phyloP scores from a whole-genome alignment of 2,888 invertebrate species.

The Nomada flava region DNA sequence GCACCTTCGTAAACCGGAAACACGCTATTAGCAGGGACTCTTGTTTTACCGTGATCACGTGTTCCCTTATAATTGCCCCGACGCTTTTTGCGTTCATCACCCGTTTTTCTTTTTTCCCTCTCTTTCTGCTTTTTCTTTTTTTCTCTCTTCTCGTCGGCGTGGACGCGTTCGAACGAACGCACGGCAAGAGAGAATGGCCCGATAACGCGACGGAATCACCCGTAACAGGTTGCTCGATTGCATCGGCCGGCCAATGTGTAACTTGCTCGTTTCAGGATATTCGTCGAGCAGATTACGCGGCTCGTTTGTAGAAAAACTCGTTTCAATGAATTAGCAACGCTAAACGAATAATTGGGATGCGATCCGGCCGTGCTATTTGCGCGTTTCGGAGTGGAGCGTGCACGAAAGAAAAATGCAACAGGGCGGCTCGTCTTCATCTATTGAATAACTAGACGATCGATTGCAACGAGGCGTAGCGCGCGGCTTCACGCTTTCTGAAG shows the following conservation, averaged over 20 bases:
- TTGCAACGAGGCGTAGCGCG: slow-evolving; percentile 63
- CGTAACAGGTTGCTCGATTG: slow-evolving; percentile 40
- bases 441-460: slow-evolving; percentile 69
- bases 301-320: background rate
- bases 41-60: slow-evolving; percentile 59
- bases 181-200: slow-evolving; percentile 5
- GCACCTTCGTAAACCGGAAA: slow-evolving; percentile 60
- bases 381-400: too few relatives aligned
- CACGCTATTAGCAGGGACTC: slow-evolving; percentile 61
- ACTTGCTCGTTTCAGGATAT: slow-evolving; percentile 13
- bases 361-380: too few relatives aligned
- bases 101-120: background rate
- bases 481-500: slow-evolving; percentile 76
- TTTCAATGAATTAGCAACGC: background rate
- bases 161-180: slow-evolving; percentile 7
- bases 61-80: slow-evolving; percentile 55
- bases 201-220: slow-evolving; percentile 32
- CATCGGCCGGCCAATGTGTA: slow-evolving; percentile 18
- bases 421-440: slow-evolving; percentile 38
- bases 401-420: background rate
- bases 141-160: background rate
- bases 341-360: too few relatives aligned
- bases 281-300: background rate
- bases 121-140: slow-evolving; percentile 1
- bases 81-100: slow-evolving; percentile 46